Evolutionary conservation across 2,113 vertebrate genomes (phyloP), one percentile per base, ranked within the genome.

Genomic region (Microcebus tavaratra): DNA sequence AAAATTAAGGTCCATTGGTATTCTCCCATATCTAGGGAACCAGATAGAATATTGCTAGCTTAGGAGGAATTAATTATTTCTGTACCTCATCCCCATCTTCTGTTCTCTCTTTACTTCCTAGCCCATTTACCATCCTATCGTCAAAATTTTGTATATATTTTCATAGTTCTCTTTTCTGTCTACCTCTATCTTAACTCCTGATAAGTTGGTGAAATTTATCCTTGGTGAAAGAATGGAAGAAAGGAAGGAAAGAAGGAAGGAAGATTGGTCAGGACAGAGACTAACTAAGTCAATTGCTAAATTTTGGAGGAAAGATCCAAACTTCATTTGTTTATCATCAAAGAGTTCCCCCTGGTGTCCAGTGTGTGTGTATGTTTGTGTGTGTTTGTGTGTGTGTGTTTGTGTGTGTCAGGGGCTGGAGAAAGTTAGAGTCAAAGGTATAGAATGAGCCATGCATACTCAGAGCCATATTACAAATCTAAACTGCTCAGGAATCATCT

Each of bases 151-250:
- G 8, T 12, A 36, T 8, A 48, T 75, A 34, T 45, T 15, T 59
- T n/a, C 10, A 27, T 96, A 95, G 88, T 97, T 98, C 84, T 53
- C 11, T 90, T 83, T 36, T 72, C 90, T 0, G 0, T 27, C 23
- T 81, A 18, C 1, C 5, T 78, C 25, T 89, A 21, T 72, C 31
- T 78, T 42, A 8, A 97, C 29, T 50, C 0, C 36, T 72, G 6
- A 3, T 72, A 75, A 65, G 13, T 72, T 81, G 34, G 36, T 88
- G 59, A 89, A 78, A 89, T 4, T 57, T 72, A 15, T 68, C 63
- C 63, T 48, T 36, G 83, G 15, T 29, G 25, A 63, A 63, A 29
- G 61, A 63, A 63, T 12, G 25, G 11, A 63, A 63, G 61, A 11
- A 68, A 20, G 17, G 15, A 78, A 67, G 11, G 21, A 36, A 87